phyloP scores from a whole-genome alignment of 2,888 invertebrate genomes.

The Tenthredo livida region DNA sequence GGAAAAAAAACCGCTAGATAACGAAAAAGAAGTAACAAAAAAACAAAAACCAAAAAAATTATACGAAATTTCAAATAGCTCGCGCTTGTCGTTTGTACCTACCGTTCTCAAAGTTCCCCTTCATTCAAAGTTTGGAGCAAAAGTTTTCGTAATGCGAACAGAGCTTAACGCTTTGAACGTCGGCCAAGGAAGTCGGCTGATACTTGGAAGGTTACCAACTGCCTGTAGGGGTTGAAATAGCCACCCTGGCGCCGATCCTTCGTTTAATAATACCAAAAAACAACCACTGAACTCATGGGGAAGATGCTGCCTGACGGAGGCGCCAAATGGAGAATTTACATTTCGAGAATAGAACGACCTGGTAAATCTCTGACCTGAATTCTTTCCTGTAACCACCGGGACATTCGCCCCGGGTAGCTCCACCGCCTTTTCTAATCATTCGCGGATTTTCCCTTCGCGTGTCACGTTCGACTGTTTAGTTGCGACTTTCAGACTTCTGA shows the following conservation, averaged over 20 bases:
- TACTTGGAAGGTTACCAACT: conserved; percentile 69
- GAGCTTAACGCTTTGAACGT: conserved; percentile 62
- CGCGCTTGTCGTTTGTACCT: not conserved
- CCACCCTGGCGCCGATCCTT: conserved; percentile 66
- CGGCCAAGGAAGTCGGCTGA: conserved; percentile 64
- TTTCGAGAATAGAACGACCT: not conserved
- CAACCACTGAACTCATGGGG: conserved; percentile 10
- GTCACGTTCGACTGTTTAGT: not conserved
- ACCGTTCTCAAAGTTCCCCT: conserved; percentile 21
- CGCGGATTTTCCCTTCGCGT: not conserved
- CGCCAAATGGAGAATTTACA: conserved; percentile 33
- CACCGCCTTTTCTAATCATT: conserved; percentile 2
- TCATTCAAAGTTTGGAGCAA: conserved; percentile 43
- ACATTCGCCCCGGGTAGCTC: not conserved
- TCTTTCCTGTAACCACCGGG: not conserved
- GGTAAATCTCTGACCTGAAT: conserved; percentile 39
- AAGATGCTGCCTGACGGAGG: conserved; percentile 14
- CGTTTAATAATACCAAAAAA: conserved; percentile 58
- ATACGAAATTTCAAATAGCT: not conserved
- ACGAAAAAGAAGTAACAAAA: not conserved
- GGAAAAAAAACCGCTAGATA: not conserved
- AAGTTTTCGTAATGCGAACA: conserved; percentile 55
- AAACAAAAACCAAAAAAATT: not conserved
- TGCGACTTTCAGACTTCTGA: not conserved
- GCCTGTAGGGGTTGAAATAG: conserved; percentile 60